Evolutionary conservation across 2,113 vertebrate species (phyloP).

Genomic region (Crotalus tigris): DNA sequence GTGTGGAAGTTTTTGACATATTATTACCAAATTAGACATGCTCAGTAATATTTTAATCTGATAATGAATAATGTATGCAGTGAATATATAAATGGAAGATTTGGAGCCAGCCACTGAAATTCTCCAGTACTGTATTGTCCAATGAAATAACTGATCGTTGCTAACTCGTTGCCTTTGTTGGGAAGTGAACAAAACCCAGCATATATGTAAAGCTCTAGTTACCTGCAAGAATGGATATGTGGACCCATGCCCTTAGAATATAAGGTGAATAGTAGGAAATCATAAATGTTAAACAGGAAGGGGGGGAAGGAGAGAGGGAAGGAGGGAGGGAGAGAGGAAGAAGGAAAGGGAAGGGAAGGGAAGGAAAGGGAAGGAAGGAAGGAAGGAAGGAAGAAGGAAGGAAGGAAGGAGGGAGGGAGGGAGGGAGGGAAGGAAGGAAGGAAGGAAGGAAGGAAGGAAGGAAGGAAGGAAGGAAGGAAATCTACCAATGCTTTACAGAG

Average conservation of each 20-base stretch:
- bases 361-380: neutral
- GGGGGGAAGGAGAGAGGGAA: neutral
- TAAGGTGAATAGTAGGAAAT: neutral
- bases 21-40: neutral
- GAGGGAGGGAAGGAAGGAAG: neutral
- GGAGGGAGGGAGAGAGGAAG: neutral
- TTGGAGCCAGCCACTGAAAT: neutral
- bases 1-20: neutral
- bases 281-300: neutral
- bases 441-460: neutral
- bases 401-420: neutral
- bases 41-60: neutral
- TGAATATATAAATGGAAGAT: neutral
- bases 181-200: neutral
- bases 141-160: neutral
- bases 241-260: neutral
- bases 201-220: neutral
- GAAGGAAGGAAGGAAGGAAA: neutral
- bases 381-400: neutral
- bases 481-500: constrained; percentile 12
- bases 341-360: neutral
- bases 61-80: neutral
- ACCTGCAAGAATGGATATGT: neutral
- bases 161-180: neutral
- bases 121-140: neutral